Conservation (phyloP, 2,113 vertebrate genomes). For the Myodes glareolus region DNA sequence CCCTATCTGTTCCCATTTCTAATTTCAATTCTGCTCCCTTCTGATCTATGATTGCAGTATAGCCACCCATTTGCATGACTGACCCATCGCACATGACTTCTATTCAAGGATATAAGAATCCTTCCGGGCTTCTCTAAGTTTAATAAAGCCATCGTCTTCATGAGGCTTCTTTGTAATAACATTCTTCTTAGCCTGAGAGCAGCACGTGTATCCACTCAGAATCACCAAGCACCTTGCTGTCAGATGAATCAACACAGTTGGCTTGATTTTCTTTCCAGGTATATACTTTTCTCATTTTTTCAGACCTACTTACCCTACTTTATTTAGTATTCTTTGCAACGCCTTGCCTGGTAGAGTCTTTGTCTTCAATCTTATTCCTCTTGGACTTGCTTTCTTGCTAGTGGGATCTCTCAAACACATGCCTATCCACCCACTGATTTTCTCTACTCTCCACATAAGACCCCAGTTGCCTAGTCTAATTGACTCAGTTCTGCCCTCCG, state of each 20-base stretch:
- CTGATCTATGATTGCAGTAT: not conserved
- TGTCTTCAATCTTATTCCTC: not conserved
- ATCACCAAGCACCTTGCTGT: not conserved
- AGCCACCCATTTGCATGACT: not conserved
- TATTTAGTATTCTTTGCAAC: not conserved
- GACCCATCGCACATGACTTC: not conserved
- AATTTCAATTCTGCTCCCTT: not conserved
- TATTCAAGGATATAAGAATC: not conserved
- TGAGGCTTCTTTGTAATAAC: not conserved
- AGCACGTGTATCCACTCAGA: fast-evolving
- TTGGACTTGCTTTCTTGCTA: not conserved
- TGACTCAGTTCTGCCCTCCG: not conserved
- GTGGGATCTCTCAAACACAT: not conserved
- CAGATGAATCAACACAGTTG: not conserved
- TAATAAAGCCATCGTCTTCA: not conserved
- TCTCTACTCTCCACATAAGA: not conserved
- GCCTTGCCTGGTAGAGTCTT: not conserved
- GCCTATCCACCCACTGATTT: not conserved
- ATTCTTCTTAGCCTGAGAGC: not conserved
- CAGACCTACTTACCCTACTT: not conserved
- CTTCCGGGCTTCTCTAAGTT: not conserved
- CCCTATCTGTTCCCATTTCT: not conserved
- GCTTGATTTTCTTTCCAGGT: not conserved
- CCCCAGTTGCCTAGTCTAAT: not conserved
- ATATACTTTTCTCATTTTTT: not conserved